Evolutionary conservation across 2,113 vertebrate species (phyloP).

Genomic region (Dasypus novemcinctus): DNA sequence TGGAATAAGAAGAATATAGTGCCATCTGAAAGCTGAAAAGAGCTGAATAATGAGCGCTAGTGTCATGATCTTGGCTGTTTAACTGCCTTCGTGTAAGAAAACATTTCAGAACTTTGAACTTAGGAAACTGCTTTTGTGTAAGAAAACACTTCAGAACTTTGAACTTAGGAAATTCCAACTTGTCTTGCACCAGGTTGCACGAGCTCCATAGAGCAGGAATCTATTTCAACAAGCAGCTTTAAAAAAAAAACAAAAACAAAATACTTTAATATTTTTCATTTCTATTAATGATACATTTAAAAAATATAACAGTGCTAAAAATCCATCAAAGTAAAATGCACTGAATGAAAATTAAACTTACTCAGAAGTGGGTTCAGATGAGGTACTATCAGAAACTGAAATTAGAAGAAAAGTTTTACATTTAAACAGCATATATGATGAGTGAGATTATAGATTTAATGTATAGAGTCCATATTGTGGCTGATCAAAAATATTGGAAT

Average conservation of each 20-base stretch:
- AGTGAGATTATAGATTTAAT: slow-evolving; percentile 38
- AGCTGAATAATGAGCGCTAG: slow-evolving; percentile 50
- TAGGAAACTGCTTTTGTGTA: slow-evolving; percentile 36
- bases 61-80: slow-evolving; percentile 55
- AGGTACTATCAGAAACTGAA: slow-evolving; percentile 81
- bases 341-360: slow-evolving; percentile 82
- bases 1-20: slow-evolving; percentile 58
- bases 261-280: slow-evolving; percentile 72
- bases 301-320: slow-evolving; percentile 64
- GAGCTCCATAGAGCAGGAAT: slow-evolving; percentile 71
- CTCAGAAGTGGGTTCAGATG: slow-evolving; percentile 79
- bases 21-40: slow-evolving; percentile 57
- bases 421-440: not conserved
- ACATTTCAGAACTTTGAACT: slow-evolving; percentile 64
- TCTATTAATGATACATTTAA: slow-evolving; percentile 56
- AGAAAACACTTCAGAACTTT: slow-evolving; percentile 70
- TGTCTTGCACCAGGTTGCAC: slow-evolving; percentile 73
- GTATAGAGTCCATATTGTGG: slow-evolving; percentile 17
- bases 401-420: slow-evolving; percentile 77
- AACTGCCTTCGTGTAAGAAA: slow-evolving; percentile 40
- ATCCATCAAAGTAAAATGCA: slow-evolving; percentile 48
- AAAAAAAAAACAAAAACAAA: slow-evolving; percentile 71
- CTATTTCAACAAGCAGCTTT: slow-evolving; percentile 73
- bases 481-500: slow-evolving; percentile 50
- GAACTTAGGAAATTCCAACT: slow-evolving; percentile 75